A percentile compares a stretch with the other conserved stretches of the same genome.
Conservation (phyloP, 2,888 invertebrate genomes). For the Harpagoxenus sublaevis region DNA sequence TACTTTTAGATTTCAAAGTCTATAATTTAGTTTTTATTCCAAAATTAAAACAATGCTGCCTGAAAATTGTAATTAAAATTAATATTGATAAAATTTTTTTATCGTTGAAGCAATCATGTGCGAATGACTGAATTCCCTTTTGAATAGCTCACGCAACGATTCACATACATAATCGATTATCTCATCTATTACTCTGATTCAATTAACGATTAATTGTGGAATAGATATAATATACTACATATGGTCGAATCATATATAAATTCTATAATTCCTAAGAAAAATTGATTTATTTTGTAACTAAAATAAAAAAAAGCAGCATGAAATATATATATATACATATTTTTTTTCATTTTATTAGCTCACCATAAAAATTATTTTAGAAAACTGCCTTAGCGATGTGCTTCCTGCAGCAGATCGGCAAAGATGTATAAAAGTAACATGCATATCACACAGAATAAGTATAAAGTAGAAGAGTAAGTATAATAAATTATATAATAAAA, state of each 20-base stretch:
- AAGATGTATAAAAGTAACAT: slow-evolving; percentile 58
- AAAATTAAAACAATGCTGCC: background rate
- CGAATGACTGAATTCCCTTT: background rate
- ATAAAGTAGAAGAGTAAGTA: slow-evolving; percentile 46
- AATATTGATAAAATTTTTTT: background rate
- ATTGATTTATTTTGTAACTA: background rate
- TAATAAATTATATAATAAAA: slow-evolving; percentile 8
- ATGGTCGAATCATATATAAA: background rate
- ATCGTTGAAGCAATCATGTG: background rate
- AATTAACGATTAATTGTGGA: background rate
- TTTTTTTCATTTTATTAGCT: background rate
- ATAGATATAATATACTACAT: background rate
- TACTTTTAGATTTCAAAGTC: slow-evolving; percentile 76
- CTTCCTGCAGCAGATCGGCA: slow-evolving; percentile 36
- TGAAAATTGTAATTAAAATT: background rate
- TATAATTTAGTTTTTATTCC: background rate
- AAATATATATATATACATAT: too few species aligned
- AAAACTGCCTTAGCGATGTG: slow-evolving; percentile 52
- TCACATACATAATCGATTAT: background rate
- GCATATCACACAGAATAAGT: slow-evolving; percentile 35
- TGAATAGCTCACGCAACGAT: background rate
- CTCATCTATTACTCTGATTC: background rate
- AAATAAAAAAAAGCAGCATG: background rate
- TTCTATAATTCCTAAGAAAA: background rate
- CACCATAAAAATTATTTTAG: slow-evolving; percentile 36